Evolutionary conservation across 2,113 vertebrate genomes (phyloP), one percentile per base, ranked within the genome.

Genomic region (Shinisaurus crocodilurus): DNA sequence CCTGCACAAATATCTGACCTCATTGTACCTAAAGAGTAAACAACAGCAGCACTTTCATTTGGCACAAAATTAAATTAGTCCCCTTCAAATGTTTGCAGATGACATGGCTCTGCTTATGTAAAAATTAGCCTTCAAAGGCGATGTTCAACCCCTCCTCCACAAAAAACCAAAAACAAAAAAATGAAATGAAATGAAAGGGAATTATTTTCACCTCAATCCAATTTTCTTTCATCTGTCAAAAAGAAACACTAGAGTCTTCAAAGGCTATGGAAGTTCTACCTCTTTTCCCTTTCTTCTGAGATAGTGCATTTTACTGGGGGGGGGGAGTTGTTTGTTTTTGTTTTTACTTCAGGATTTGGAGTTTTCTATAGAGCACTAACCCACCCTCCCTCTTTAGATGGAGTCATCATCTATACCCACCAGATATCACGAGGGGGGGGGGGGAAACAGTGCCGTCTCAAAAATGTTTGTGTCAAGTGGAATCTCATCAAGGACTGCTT

Each of bases 381-480:
- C 1, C 20, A 3, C 3, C 65, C 9, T 3, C 90, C 87, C 74
- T 90, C n/a, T 43, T 90, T 91, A 85, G 50, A 43, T 72, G 5
- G 83, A 10, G 25, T 85, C 37, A 0, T 3, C 43, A 50, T 63
- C 79, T 45, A 15, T 84, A 6, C 54, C 25, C 88, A 82, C 32
- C 1, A 77, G 32, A 88, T 13, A 82, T 16, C 48, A 60, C 20
- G 60, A 63, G 60, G 20, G 40, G 13, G 1, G 82, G 34, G 92
- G 83, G 60, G 88, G 80, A 2, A 3, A 34, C 65, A 86, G 15
- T 25, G 50, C 20, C 20, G 43, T 37, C 87, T 45, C 0, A 0
- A 81, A 75, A 89, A 93, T 60, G 90, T 54, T 15, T 92, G 1
- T 88, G 93, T 95, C 90, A 94, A 91, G 85, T 92, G 92, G 82